A percentile compares a stretch with the other conserved stretches of the same genome.
phyloP scores from a whole-genome alignment of 92 coral and sea anemone genomes.

The Zoanthus gigantus region DNA sequence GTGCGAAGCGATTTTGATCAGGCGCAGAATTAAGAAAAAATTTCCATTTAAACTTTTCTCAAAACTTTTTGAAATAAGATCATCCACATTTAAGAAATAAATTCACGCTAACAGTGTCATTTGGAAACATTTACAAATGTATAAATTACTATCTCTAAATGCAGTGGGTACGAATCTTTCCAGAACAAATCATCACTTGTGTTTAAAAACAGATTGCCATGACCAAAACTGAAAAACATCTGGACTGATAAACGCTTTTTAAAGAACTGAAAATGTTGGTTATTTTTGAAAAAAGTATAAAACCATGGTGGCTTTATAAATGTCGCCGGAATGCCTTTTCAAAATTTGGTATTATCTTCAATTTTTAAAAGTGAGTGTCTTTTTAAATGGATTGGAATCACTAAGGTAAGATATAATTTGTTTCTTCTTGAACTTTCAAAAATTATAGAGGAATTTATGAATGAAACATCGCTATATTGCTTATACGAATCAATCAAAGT shows the following conservation, averaged over 20 bases:
- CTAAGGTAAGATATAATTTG: no score
- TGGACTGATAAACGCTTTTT: background rate
- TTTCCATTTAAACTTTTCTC: no score
- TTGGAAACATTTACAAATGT: background rate
- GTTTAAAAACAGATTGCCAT: background rate
- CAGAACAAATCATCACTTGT: background rate
- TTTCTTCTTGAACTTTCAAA: no score
- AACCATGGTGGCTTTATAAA: background rate
- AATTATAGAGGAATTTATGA: no score
- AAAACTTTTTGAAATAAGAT: no score
- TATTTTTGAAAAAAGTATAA: background rate
- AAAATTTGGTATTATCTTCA: no score
- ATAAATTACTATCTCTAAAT: background rate
- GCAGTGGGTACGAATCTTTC: background rate
- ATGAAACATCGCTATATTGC: no score
- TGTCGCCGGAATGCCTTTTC: no score
- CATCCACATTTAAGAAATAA: no score
- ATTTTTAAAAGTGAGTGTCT: no score
- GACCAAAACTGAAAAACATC: slow-evolving; percentile 1
- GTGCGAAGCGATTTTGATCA: background rate
- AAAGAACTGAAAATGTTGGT: background rate
- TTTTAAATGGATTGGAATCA: no score
- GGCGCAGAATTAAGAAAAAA: background rate
- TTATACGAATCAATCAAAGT: no score
- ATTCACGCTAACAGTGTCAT: background rate